phyloP scores from a whole-genome alignment of 2,888 invertebrate species.

The Idaea aversata region DNA sequence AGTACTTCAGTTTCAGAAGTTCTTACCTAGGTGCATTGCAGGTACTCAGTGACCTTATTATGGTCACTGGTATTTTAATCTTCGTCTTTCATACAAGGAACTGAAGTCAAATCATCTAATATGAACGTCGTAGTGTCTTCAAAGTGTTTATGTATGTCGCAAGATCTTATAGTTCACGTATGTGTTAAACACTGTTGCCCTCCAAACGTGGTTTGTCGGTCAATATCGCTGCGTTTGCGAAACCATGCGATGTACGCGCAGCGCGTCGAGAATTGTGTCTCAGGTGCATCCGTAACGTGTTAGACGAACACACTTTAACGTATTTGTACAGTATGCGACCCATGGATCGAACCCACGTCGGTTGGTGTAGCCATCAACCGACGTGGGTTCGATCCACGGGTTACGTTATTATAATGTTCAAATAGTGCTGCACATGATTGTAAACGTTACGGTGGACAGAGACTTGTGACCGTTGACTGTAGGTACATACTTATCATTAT shows the following conservation, averaged over 20 bases:
- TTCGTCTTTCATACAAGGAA: not conserved
- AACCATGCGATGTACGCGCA: slow-evolving; percentile 42
- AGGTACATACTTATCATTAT: too few species aligned
- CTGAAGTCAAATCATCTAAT: not conserved
- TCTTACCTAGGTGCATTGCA: not conserved
- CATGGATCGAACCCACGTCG: too few species aligned
- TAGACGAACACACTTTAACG: not conserved
- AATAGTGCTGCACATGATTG: too few species aligned
- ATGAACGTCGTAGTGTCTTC: not conserved
- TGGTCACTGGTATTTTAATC: too few species aligned
- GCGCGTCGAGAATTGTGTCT: slow-evolving; percentile 40
- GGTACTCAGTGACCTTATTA: too few species aligned
- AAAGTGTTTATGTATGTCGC: slow-evolving; percentile 30
- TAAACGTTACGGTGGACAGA: too few species aligned
- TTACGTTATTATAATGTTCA: too few species aligned
- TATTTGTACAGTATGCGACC: too few species aligned
- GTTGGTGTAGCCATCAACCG: too few species aligned
- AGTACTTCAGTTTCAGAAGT: not conserved
- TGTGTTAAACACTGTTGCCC: slow-evolving; percentile 54
- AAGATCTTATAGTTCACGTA: slow-evolving; percentile 34
- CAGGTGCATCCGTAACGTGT: slow-evolving; percentile 33
- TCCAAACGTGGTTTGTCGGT: slow-evolving; percentile 63
- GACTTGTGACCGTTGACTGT: too few species aligned
- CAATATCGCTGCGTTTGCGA: slow-evolving; percentile 61
- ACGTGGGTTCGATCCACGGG: too few species aligned